Evolutionary conservation across 2,888 invertebrate genomes (phyloP).

Genomic region (Alloplasta piceator): DNA sequence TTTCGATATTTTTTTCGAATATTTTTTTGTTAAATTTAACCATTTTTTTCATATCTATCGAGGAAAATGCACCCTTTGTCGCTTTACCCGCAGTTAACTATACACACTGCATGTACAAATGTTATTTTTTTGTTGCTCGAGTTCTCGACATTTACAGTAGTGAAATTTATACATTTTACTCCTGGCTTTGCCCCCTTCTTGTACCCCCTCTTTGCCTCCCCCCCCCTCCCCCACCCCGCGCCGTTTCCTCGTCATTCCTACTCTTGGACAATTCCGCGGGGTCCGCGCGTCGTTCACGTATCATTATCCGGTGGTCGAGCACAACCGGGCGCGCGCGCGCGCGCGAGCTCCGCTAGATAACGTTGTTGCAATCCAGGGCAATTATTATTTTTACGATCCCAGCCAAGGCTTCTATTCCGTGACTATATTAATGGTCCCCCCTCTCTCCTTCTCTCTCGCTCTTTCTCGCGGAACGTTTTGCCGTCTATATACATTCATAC

Average conservation of each 20-base stretch:
- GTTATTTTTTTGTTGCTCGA: too few relatives aligned
- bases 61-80: too few relatives aligned
- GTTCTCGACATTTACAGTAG: neutral
- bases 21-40: too few relatives aligned
- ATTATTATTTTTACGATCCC: slow-evolving; percentile 80
- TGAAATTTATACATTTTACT: neutral
- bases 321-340: slow-evolving; percentile 62
- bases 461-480: too few relatives aligned
- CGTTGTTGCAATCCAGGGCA: slow-evolving; percentile 80
- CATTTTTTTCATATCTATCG: too few relatives aligned
- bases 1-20: too few relatives aligned
- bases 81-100: too few relatives aligned
- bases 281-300: slow-evolving; percentile 78
- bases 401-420: slow-evolving; percentile 74
- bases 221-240: slow-evolving; percentile 67
- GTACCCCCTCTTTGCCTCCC: neutral
- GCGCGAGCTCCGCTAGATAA: slow-evolving; percentile 75
- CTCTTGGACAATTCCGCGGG: slow-evolving; percentile 63
- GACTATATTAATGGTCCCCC: slow-evolving; percentile 60
- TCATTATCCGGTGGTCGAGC: slow-evolving; percentile 76
- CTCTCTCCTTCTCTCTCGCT: neutral
- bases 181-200: neutral
- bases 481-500: slow-evolving; percentile 1
- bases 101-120: too few relatives aligned
- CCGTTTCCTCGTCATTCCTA: slow-evolving; percentile 3